phyloP scores from a whole-genome alignment of 64 coral and sea anemone species.

The Stichodactyla mertensii region DNA sequence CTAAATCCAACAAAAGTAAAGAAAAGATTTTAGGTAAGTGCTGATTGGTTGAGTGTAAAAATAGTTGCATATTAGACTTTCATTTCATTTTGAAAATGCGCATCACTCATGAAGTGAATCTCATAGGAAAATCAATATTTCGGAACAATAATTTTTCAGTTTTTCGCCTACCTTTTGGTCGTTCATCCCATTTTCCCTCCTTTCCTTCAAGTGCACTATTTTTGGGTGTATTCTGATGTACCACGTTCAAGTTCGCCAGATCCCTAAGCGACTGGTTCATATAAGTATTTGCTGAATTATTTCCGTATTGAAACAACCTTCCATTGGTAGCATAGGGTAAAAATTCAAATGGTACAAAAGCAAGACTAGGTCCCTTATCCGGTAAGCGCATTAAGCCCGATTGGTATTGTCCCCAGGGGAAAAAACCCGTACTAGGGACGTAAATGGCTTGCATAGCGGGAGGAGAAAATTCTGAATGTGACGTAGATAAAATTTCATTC shows the following conservation, averaged over 20 bases:
- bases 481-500: background rate
- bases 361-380: constrained; percentile 3
- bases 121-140: background rate
- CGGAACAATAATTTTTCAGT: background rate
- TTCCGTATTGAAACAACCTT: background rate
- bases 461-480: background rate
- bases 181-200: background rate
- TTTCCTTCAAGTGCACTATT: background rate
- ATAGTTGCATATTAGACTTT: too few relatives aligned
- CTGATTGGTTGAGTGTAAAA: too few relatives aligned
- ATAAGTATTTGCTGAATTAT: background rate
- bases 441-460: background rate
- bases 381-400: background rate
- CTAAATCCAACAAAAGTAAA: background rate
- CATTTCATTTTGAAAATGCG: too few relatives aligned
- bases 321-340: background rate
- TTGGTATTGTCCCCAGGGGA: background rate
- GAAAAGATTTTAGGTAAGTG: too few relatives aligned
- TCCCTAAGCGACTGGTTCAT: background rate
- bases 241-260: background rate
- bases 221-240: background rate
- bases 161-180: background rate
- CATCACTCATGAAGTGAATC: too few relatives aligned
- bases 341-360: constrained; percentile 9
- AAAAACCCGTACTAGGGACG: background rate